Evolutionary conservation across 2,113 vertebrate genomes (phyloP).

Genomic region (Percopsis transmontana): DNA sequence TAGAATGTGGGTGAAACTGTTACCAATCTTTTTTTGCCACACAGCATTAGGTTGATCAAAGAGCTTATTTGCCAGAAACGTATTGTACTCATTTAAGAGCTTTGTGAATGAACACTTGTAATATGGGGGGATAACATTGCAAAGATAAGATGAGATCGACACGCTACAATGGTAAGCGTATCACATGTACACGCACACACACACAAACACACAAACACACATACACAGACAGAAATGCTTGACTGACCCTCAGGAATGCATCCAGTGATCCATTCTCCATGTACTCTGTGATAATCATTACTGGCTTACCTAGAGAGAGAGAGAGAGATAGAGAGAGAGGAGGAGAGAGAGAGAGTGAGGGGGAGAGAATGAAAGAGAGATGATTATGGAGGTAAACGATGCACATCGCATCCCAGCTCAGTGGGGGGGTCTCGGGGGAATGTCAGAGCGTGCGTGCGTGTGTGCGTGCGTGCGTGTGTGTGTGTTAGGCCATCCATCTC

Average conservation of each 20-base stretch:
- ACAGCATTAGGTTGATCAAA: constrained; percentile 24
- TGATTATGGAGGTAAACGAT: constrained; percentile 70
- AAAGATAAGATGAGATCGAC: constrained; percentile 59
- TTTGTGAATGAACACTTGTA: constrained; percentile 54
- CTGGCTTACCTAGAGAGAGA: constrained; percentile 89
- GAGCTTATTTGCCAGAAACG: neutral
- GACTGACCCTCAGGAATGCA: constrained; percentile 95
- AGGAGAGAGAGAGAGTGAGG: constrained; percentile 45
- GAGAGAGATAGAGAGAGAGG: constrained; percentile 55
- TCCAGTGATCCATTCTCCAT: constrained; percentile 99
- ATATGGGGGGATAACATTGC: constrained; percentile 51
- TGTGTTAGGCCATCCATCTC: constrained; percentile 60
- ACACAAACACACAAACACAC: constrained; percentile 11
- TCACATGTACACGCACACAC: constrained; percentile 10
- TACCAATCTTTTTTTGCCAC: neutral
- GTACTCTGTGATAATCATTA: constrained; percentile 99
- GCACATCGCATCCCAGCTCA: constrained; percentile 56
- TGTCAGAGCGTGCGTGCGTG: constrained; percentile 14
- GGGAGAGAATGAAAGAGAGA: constrained; percentile 60
- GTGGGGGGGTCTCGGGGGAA: constrained; percentile 38
- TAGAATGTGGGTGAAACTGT: constrained; percentile 22
- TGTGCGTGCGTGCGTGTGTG: constrained; percentile 28
- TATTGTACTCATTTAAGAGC: constrained; percentile 21
- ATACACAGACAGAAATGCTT: constrained; percentile 44
- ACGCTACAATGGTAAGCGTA: neutral